A percentile compares a stretch with the other conserved stretches of the same genome.
These are phyloP conservation scores for Anguilla pacifica DNA, from an alignment of 2,797 vertebrate species.

Conservation along the genomic window DNA sequence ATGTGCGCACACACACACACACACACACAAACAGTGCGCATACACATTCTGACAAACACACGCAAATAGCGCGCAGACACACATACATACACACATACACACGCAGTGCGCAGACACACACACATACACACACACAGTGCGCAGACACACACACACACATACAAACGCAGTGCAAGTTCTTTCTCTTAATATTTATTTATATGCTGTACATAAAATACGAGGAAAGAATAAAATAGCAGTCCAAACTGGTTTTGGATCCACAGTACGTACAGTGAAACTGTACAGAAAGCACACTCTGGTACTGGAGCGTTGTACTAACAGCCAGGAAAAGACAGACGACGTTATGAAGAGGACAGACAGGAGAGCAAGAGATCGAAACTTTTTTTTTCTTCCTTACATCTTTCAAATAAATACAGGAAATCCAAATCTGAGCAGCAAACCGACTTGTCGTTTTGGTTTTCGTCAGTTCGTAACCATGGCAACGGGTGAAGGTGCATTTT, in stretches of 20 bases:
- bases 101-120: too few relatives aligned
- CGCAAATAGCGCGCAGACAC: too few relatives aligned
- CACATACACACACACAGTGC: too few relatives aligned
- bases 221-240: conserved; percentile 73
- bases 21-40: too few relatives aligned
- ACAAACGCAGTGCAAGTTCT: background rate
- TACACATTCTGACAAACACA: background rate
- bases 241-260: conserved; percentile 80
- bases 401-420: conserved; percentile 46
- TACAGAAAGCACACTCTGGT: conserved; percentile 79
- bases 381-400: conserved; percentile 42
- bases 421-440: conserved; percentile 43
- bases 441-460: conserved; percentile 39
- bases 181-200: conserved; percentile 67
- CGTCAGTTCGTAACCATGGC: background rate
- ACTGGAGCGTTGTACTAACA: conserved; percentile 66
- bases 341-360: conserved; percentile 46
- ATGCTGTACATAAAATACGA: conserved; percentile 75
- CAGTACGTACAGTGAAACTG: conserved; percentile 80
- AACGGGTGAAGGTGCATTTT: conserved; percentile 19
- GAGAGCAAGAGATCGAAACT: conserved; percentile 46
- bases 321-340: conserved; percentile 58
- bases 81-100: too few relatives aligned
- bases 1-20: too few relatives aligned
- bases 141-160: background rate